Conservation (phyloP, 1,140 invertebrate species). For the Drosophila kohkoa region DNA sequence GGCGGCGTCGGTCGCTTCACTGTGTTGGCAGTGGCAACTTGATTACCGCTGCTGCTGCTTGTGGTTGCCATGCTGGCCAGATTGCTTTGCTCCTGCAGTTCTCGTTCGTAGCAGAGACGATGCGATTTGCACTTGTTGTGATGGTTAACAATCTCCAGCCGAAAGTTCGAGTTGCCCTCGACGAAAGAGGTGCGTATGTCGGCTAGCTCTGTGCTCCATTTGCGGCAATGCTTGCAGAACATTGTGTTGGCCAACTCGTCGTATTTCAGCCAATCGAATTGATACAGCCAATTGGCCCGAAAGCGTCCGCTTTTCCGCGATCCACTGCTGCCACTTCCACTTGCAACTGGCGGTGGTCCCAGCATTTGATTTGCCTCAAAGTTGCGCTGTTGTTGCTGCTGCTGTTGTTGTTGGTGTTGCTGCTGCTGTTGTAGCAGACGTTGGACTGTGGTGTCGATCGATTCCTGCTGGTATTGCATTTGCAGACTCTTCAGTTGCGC, state of each 20-base stretch:
- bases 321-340: slow-evolving; percentile 7
- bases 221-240: slow-evolving; percentile 90
- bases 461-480: slow-evolving; percentile 66
- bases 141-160: slow-evolving; percentile 91
- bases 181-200: slow-evolving; percentile 91
- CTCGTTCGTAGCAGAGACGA: slow-evolving; percentile 87
- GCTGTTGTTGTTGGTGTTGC: slow-evolving; percentile 48
- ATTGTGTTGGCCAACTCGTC: slow-evolving; percentile 89
- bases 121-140: slow-evolving; percentile 92
- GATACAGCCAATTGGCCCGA: slow-evolving; percentile 88
- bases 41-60: slow-evolving; percentile 8
- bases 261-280: slow-evolving; percentile 89
- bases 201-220: slow-evolving; percentile 89
- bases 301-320: slow-evolving; percentile 88
- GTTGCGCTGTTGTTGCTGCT: slow-evolving; percentile 16
- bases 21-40: neutral
- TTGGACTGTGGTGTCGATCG: slow-evolving; percentile 65
- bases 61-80: slow-evolving; percentile 60
- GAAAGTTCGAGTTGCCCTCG: slow-evolving; percentile 90
- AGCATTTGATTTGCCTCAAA: slow-evolving; percentile 28
- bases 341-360: slow-evolving; percentile 17
- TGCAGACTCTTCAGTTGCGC: slow-evolving; percentile 66
- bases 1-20: slow-evolving; percentile 41
- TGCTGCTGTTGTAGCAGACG: slow-evolving; percentile 72
- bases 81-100: slow-evolving; percentile 84